A percentile compares a stretch with the other conserved stretches of the same genome.
Conservation (phyloP, 2,113 vertebrate species). For the Protobothrops flavoviridis region DNA sequence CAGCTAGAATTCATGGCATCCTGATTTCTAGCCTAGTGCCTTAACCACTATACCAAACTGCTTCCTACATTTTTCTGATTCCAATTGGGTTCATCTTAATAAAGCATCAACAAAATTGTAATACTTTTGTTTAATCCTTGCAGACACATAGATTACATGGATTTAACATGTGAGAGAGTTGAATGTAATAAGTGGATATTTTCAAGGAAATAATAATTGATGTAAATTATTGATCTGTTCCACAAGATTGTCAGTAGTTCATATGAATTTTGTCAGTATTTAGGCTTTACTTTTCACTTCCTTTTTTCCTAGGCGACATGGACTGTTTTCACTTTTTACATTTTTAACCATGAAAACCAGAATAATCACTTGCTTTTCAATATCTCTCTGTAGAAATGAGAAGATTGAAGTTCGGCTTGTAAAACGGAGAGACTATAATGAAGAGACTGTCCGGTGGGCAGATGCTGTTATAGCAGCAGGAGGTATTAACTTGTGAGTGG, state of each 20-base stretch:
- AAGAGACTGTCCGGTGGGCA: slow-evolving; percentile 92
- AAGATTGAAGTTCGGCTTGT: slow-evolving; percentile 88
- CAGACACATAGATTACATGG: not conserved
- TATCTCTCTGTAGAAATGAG: slow-evolving; percentile 74
- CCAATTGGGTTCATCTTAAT: not conserved
- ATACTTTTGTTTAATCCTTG: not conserved
- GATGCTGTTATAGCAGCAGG: slow-evolving; percentile 94
- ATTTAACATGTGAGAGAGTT: not conserved
- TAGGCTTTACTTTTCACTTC: not conserved
- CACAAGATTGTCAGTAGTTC: not conserved
- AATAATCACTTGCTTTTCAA: slow-evolving; percentile 36
- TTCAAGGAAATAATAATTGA: not conserved
- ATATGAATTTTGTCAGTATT: not conserved
- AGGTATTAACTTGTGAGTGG: slow-evolving; percentile 71
- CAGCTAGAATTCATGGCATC: not conserved
- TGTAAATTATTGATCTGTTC: not conserved
- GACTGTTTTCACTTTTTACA: not conserved
- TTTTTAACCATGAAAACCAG: not conserved
- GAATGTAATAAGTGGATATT: not conserved
- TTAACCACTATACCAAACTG: not conserved
- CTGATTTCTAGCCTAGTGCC: not conserved
- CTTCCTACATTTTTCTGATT: not conserved
- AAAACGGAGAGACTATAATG: slow-evolving; percentile 88
- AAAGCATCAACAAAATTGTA: not conserved
- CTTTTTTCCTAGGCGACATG: not conserved